Conservation (phyloP, 2,888 invertebrate genomes). For the Buathra laborator region DNA sequence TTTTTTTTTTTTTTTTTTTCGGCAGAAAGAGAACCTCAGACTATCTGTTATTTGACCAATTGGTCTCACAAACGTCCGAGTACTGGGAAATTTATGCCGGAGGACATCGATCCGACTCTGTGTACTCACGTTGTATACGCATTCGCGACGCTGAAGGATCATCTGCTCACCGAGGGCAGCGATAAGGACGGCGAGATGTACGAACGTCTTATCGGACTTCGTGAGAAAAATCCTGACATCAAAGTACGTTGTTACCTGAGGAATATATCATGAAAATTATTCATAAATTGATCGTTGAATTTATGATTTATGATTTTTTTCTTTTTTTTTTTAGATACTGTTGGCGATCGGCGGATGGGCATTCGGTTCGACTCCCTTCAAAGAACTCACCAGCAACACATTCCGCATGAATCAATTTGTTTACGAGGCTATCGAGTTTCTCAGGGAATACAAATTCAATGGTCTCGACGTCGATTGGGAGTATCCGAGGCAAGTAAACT, state of each 20-base stretch:
- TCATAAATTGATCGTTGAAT: not conserved
- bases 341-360: conserved; percentile 98
- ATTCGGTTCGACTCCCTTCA: conserved; percentile 97
- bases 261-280: not conserved
- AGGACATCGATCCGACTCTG: conserved; percentile 94
- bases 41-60: conserved; percentile 98
- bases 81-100: conserved; percentile 94
- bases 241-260: conserved; percentile 87
- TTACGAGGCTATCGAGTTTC: conserved; percentile 96
- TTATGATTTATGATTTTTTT: not conserved
- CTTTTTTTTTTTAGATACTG: conserved; percentile 87
- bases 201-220: conserved; percentile 92
- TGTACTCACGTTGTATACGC: conserved; percentile 98
- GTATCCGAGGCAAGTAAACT: conserved; percentile 89
- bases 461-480: conserved; percentile 98
- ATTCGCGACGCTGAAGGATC: conserved; percentile 96
- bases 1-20: conserved; percentile 67
- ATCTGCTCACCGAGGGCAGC: conserved; percentile 92
- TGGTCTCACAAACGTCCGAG: conserved; percentile 98
- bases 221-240: conserved; percentile 95
- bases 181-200: conserved; percentile 95
- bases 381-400: conserved; percentile 95
- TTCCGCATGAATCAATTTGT: conserved; percentile 98
- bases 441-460: conserved; percentile 96
- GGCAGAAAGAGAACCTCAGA: conserved; percentile 93